Base-by-base conservation (phyloP, 2,113 vertebrate genomes). In the Mustelus asterias region DNA sequence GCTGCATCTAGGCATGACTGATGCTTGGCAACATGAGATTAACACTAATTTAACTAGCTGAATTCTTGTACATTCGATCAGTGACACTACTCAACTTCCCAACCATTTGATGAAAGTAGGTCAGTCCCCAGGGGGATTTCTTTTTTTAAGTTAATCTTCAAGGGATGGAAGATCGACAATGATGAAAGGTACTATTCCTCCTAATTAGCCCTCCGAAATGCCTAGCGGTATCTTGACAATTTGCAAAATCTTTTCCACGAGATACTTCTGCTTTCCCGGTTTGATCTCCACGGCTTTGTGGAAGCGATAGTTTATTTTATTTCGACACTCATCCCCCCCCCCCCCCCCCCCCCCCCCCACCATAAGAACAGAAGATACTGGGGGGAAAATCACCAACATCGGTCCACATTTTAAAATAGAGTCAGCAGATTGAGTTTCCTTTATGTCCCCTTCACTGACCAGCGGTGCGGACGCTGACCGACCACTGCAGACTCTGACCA, bases 41-140 rank as follows among this genome's bases (percentile, higher is more conserved):
- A 90, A 90, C 88, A 90, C 88, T 90, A 60, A 54, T 89, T 89
- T 60, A 93, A 67, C 58, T 92, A 22, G 33, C 60, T 90, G 54
- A 90, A 60, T 2, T 0, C 29, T 63, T 33, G 29, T 58, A 29
- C 33, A 13, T 90, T 65, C 67, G 89, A 33, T 65, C 89, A 93
- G 54, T 93, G 89, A 41, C 89, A 67, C 60, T 37, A 65, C 60
- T 37, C 60, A 92, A n/a, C 4, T 29, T n/a, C 29, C 88, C 54
- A 92, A 92, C 58, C 54, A n/a, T 37, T 93, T 65, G 18, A 7
- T 93, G 37, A 93, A 93, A 60, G 89, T 65, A n/a, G n/a, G 18
- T 67, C n/a, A 20, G 10, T 65, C 89, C 14, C 33, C n/a, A n/a
- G 18, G 33, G 89, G 14, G 58, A 8, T 60, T 92, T 92, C 63